Evolutionary conservation across 2,797 vertebrate species (phyloP).

Genomic region (Rallus crepitans): DNA sequence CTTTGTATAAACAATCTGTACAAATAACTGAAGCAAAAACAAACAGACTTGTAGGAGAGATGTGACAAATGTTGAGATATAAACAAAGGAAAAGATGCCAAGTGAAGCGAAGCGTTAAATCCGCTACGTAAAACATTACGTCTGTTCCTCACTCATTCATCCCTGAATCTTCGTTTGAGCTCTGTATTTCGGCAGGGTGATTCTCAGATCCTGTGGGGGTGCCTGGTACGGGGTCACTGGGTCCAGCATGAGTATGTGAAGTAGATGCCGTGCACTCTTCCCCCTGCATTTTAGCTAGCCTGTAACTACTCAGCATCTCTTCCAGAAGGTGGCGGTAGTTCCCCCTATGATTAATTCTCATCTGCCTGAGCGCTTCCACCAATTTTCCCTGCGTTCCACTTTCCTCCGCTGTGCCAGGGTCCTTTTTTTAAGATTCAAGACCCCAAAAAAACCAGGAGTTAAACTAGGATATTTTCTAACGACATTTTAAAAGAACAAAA

Average conservation of each 20-base stretch:
- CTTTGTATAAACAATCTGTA: conserved; percentile 49
- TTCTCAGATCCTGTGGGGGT: conserved; percentile 69
- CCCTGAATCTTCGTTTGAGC: conserved; percentile 76
- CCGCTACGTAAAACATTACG: not conserved
- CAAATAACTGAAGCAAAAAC: not conserved
- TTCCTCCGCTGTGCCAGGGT: conserved; percentile 87
- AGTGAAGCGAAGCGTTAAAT: conserved; percentile 35
- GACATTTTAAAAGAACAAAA: not conserved
- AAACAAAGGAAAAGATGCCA: conserved; percentile 42
- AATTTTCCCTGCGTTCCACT: conserved; percentile 90
- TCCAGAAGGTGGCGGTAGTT: conserved; percentile 97
- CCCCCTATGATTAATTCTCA: conserved; percentile 97
- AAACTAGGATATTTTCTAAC: conserved; percentile 73
- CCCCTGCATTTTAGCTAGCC: conserved; percentile 84
- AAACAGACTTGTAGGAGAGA: conserved; percentile 35
- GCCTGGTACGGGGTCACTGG: conserved; percentile 63
- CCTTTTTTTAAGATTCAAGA: conserved; percentile 94
- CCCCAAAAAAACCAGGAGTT: conserved; percentile 90
- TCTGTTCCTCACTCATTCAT: conserved; percentile 25
- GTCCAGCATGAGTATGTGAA: conserved; percentile 64
- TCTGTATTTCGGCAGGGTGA: conserved; percentile 71
- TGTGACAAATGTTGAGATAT: conserved; percentile 20
- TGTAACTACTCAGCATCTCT: conserved; percentile 92
- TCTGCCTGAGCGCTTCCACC: conserved; percentile 96
- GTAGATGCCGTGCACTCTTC: conserved; percentile 81